Conservation (phyloP, 1,140 invertebrate genomes). For the Hypsibius dujardini region DNA sequence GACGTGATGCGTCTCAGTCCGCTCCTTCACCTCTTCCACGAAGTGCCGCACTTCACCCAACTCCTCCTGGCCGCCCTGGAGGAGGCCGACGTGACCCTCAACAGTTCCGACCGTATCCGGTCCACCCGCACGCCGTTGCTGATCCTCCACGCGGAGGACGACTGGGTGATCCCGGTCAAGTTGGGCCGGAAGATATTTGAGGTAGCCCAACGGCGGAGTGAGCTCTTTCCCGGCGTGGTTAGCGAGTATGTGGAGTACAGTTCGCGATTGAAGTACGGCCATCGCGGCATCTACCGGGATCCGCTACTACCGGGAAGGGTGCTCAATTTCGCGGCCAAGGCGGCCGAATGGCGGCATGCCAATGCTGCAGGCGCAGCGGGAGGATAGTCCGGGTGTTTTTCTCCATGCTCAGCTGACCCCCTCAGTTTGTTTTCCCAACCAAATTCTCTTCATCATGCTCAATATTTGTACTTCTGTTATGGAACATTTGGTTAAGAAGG, state of each 20-base stretch:
- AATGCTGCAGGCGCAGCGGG: too few species aligned
- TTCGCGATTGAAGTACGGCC: background rate
- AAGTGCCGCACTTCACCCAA: background rate
- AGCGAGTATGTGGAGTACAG: background rate
- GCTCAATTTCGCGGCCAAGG: background rate
- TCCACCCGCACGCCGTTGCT: conserved; percentile 52
- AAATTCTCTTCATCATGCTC: too few species aligned
- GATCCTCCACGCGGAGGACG: conserved; percentile 75
- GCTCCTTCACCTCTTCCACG: background rate
- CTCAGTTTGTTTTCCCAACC: too few species aligned
- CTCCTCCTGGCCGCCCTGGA: background rate
- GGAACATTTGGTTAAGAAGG: too few species aligned
- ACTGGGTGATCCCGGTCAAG: conserved; percentile 55
- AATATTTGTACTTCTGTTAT: too few species aligned
- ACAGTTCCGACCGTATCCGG: conserved; percentile 20
- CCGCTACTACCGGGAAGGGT: background rate
- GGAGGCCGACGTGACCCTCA: background rate
- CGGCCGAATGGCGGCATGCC: conserved; percentile 1
- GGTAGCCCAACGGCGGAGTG: background rate
- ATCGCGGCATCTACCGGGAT: conserved; percentile 5
- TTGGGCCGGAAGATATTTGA: conserved; percentile 37
- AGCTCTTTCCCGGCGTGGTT: too few species aligned
- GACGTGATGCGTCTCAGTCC: conserved; percentile 4
- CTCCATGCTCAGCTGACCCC: too few species aligned
- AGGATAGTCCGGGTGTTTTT: too few species aligned